Evolutionary conservation across 1,140 invertebrate species (phyloP), one percentile per base, ranked within the genome.

Genomic region (Trichoplusia ni): DNA sequence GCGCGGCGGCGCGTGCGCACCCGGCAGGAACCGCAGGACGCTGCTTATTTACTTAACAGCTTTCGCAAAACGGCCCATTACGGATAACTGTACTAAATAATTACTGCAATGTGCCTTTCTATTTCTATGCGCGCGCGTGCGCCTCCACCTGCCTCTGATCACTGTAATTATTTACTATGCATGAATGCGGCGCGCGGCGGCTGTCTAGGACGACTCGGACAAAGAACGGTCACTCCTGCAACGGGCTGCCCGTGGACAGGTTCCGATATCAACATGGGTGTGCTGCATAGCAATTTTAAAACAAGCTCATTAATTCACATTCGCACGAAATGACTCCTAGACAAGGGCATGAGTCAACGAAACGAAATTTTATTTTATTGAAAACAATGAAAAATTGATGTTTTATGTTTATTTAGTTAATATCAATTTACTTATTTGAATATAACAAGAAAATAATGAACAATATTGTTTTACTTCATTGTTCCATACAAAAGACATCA

Each of bases 91-190:
- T 90, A 90, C 82, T 86, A 85, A 90, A 90, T 90, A 90, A 90
- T 90, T 90, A 90, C 79, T 90, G 87, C 87, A 90, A 90, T 86
- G 83, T 88, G 87, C 78, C 84, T 88, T 88, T 88, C 87, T 90
- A 88, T 90, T 86, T 86, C 87, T 90, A 90, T 90, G 84, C 83
- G 84, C 81, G 74, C 84, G 83, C 83, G 84, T 84, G 85, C 82
- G 79, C 71, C 31, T 79, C 73, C 87, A 88, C 87, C 87, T 90
- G 85, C 84, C 84, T 77, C 69, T 83, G 85, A 84, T 87, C 83
- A 81, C 85, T 81, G 84, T 86, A 84, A 90, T 90, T 87, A 89
- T 86, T 90, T 89, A 89, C 84, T 89, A 90, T 87, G 86, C 87
- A 87, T 89, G 86, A 89, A 88, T 89, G 87, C 83, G 73, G 59